Conservation (phyloP, 2,888 invertebrate genomes). For the Poecilus cupreus region DNA sequence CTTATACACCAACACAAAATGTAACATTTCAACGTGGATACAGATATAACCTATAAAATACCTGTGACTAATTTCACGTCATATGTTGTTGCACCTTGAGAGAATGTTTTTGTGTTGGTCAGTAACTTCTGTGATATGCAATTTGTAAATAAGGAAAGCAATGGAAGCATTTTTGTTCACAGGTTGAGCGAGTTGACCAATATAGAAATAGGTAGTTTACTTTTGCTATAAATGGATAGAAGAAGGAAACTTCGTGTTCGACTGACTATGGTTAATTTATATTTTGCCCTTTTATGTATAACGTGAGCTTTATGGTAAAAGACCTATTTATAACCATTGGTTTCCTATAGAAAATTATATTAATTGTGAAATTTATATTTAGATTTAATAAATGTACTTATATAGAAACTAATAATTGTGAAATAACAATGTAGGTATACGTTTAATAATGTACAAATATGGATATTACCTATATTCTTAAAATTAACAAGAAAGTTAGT, state of each 20-base stretch:
- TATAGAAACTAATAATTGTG: not conserved
- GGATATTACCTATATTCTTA: too few relatives aligned
- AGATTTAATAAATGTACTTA: not conserved
- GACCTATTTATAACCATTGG: not conserved
- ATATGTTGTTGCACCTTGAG: not conserved
- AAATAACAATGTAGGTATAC: not conserved
- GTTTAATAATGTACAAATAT: not conserved
- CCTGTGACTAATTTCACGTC: not conserved
- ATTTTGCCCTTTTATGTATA: conserved; percentile 2
- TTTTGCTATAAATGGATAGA: not conserved
- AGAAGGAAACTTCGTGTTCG: not conserved
- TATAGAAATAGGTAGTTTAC: not conserved
- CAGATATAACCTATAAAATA: not conserved
- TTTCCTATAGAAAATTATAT: not conserved
- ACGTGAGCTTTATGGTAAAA: not conserved
- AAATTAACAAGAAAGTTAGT: too few relatives aligned
- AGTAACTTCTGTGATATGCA: not conserved
- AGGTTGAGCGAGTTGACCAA: not conserved
- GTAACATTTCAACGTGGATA: not conserved
- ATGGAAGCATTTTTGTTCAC: not conserved
- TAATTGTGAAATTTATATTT: not conserved
- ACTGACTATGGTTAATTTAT: not conserved
- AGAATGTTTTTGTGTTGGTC: not conserved
- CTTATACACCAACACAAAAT: not conserved
- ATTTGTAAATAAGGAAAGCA: not conserved